A percentile compares a stretch with the other conserved stretches of the same genome.
Conservation (phyloP, 2,888 invertebrate genomes). For the Sylvicola cinctus region DNA sequence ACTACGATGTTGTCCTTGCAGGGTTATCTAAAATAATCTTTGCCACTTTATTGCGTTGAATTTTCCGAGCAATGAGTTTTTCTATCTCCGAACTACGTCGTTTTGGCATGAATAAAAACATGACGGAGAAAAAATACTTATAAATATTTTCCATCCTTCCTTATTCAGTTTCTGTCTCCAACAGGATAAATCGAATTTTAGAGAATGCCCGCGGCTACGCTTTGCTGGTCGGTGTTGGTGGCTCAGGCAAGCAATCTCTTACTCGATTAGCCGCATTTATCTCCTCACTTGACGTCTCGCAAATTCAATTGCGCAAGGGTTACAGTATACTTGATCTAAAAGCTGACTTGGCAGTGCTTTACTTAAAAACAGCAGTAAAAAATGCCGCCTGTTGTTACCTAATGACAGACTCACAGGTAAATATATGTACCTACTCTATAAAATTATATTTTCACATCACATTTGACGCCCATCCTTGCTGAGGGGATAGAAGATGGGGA, state of each 20-base stretch:
- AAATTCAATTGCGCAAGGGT: conserved; percentile 77
- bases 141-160: background rate
- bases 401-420: conserved; percentile 74
- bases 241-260: conserved; percentile 84
- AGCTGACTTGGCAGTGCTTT: conserved; percentile 48
- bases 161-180: conserved; percentile 11
- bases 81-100: too few relatives aligned
- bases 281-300: conserved; percentile 79
- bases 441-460: too few relatives aligned
- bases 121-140: too few relatives aligned
- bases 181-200: conserved; percentile 77
- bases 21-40: too few relatives aligned
- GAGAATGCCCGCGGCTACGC: conserved; percentile 87
- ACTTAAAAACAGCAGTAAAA: conserved; percentile 72
- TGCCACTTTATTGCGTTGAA: too few relatives aligned
- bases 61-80: too few relatives aligned
- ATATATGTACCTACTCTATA: background rate
- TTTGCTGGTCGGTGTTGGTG: conserved; percentile 80
- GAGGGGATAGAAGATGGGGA: too few relatives aligned
- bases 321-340: conserved; percentile 67
- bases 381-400: conserved; percentile 67
- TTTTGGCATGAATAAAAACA: too few relatives aligned
- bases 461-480: too few relatives aligned
- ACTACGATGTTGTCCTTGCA: too few relatives aligned
- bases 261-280: conserved; percentile 78